Percentiles rank a stretch among this genome's conserved stretches.
Conservation (phyloP, 1,140 invertebrate species). For the Megalonaias nervosa region DNA sequence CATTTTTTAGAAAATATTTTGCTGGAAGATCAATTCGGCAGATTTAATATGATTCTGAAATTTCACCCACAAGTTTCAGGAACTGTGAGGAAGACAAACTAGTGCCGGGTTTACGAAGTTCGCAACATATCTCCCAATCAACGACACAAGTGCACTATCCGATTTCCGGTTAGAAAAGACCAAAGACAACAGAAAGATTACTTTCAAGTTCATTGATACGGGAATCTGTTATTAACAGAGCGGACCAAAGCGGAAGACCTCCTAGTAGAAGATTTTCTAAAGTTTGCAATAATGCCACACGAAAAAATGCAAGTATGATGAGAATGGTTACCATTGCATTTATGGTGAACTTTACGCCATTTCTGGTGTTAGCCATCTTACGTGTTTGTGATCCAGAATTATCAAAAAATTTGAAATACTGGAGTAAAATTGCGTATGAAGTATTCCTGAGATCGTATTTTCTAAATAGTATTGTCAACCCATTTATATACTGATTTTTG, state of each 20-base stretch:
- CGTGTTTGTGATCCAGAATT: conserved; percentile 16
- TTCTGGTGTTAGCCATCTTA: conserved; percentile 16
- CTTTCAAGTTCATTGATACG: background rate
- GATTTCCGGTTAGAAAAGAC: too few species aligned
- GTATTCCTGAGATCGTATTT: conserved; percentile 27
- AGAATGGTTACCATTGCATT: conserved; percentile 34
- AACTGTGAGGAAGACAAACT: background rate
- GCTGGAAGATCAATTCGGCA: too few species aligned
- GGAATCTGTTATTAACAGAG: background rate
- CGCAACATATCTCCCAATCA: background rate
- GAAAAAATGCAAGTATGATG: conserved; percentile 33
- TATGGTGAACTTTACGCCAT: conserved; percentile 31
- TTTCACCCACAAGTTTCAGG: background rate
- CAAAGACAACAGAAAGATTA: background rate
- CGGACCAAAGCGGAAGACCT: background rate
- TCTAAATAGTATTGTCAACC: conserved; percentile 33
- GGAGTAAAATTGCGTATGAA: conserved; percentile 18
- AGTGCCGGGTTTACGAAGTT: background rate
- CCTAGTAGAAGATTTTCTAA: conserved; percentile 12
- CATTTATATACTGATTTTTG: conserved; percentile 34
- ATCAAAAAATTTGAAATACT: background rate
- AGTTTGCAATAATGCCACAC: conserved; percentile 6
- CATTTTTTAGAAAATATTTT: conserved; percentile 9
- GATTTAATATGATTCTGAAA: background rate
- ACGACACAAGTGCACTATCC: background rate